Percentiles rank a stretch among this genome's conserved stretches.
Conservation (phyloP, 2,797 vertebrate genomes). For the Sebastes elongatus region DNA sequence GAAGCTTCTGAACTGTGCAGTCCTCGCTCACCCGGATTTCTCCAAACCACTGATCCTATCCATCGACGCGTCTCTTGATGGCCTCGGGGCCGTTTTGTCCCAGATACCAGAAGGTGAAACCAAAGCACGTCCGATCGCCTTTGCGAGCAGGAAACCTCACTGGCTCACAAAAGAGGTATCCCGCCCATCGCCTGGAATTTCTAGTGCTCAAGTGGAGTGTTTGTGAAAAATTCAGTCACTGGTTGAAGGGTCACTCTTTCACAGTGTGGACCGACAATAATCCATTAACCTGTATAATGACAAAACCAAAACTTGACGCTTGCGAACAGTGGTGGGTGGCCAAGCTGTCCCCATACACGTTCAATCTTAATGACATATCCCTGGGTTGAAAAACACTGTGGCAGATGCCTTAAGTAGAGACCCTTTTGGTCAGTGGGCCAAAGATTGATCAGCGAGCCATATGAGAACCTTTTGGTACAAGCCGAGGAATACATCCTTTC, state of each 20-base stretch:
- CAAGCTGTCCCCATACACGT: background rate
- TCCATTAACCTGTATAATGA: background rate
- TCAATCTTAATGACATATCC: background rate
- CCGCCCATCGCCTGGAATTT: background rate
- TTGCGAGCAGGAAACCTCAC: background rate
- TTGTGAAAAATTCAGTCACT: background rate
- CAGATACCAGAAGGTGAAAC: background rate
- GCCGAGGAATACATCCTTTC: background rate
- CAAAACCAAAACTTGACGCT: background rate
- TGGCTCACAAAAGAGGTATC: background rate
- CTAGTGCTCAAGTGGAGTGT: background rate
- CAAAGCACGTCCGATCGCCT: background rate
- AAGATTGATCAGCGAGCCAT: background rate
- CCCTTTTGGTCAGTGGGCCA: background rate
- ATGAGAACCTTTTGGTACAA: background rate
- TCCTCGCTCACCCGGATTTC: background rate
- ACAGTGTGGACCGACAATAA: background rate
- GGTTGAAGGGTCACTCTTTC: background rate
- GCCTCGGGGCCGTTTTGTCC: background rate
- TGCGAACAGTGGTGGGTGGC: background rate
- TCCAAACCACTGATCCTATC: background rate
- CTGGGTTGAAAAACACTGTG: background rate
- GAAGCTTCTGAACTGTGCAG: background rate
- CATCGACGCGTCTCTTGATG: background rate
- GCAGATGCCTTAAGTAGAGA: background rate